Base-by-base conservation (phyloP, 2,888 invertebrate genomes). In the Lithophane socia region DNA sequence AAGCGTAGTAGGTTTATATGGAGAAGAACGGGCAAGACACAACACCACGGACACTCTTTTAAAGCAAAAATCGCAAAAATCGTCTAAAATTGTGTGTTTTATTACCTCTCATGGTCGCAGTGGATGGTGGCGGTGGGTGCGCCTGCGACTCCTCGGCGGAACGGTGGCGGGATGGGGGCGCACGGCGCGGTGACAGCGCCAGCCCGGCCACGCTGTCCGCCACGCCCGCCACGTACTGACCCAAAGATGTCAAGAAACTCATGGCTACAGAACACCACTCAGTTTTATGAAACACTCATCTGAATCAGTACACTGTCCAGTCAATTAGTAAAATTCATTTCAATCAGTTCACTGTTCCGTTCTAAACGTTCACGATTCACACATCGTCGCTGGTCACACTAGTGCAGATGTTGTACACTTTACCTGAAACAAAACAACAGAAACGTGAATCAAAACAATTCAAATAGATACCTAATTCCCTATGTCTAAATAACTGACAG, bases 161-260 rank as follows among this genome's bases (percentile, higher is more conserved):
- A 85, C 97, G 97, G 92, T 98, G 98, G 2, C 98, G 97, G 44
- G 98, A 97, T 79, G 98, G 97, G 24, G 98, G 98, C 91, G 97
- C 98, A 83, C 98, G 97, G 85, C 98, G 98, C 76, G 98, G 98
- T 87, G 98, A 98, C 80, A 98, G 95, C 83, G 98, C 98, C 88
- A 98, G 95, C 90, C 98, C 98, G 68, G 98, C 98, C 87, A 98
- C 98, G 93, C 98, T 98, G 95, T 98, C 98, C 91, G 98, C 98
- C 93, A 98, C 97, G 91, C 98, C 98, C 91, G 98, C 98, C 93
- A 98, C 98, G 94, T 98, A 98, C 94, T 98, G 98, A 91, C 98
- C 98, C 90, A 98, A 95, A 61, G 98, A 98, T 93, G 98, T 98
- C 94, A 98, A 98, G 97, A 98, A 98, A 97, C 98, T 98, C 98